These are phyloP conservation scores for Pherbina coryleti DNA, from an alignment of 2,888 invertebrate species.

Conservation along the genomic window DNA sequence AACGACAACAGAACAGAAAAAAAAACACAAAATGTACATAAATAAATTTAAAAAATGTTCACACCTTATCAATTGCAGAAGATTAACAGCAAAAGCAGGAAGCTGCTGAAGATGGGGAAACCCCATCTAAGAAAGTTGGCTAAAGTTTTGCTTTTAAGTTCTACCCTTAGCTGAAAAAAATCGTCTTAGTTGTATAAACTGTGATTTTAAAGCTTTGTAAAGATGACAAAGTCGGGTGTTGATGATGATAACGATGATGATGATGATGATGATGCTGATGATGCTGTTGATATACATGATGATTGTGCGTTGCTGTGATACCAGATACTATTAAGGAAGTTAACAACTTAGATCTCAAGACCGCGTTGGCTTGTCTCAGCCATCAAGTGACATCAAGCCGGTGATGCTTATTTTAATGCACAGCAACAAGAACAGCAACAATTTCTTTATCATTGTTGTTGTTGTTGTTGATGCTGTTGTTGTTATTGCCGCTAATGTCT, in stretches of 20 bases:
- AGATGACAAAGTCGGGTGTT: not conserved
- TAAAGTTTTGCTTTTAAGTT: not conserved
- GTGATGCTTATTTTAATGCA: constrained; percentile 10
- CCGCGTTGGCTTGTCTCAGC: not conserved
- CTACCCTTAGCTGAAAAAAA: not conserved
- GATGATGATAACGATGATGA: not conserved
- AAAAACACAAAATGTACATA: not conserved
- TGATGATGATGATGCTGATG: not conserved
- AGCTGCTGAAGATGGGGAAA: not conserved
- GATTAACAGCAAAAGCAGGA: constrained; percentile 12
- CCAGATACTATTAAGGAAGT: constrained; percentile 14
- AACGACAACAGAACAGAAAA: not conserved
- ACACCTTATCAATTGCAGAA: constrained; percentile 30
- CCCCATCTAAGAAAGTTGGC: not conserved
- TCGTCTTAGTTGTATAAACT: constrained; percentile 1
- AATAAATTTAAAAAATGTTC: constrained; percentile 27
- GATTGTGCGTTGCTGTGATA: not conserved
- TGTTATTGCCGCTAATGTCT: constrained; percentile 15
- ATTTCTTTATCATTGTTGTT: not conserved
- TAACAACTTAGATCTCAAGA: not conserved
- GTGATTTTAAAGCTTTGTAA: not conserved
- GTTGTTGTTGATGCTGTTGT: not conserved
- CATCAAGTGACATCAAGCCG: constrained; percentile 12
- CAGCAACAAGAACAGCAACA: not conserved
- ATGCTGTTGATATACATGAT: not conserved